Base-by-base conservation (phyloP, 2,888 invertebrate species). In the Tetragnatha montana region DNA sequence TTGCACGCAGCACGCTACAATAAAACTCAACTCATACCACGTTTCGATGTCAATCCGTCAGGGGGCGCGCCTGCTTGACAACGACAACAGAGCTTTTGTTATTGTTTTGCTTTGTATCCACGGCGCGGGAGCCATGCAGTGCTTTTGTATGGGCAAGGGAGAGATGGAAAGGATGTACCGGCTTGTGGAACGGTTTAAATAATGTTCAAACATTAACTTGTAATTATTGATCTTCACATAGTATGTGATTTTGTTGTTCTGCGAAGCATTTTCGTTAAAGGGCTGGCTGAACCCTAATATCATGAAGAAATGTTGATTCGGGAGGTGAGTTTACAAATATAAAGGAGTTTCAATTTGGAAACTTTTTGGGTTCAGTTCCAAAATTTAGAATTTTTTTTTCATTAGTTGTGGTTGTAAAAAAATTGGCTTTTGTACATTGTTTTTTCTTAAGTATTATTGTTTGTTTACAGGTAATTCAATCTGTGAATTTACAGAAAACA, bases 41-140 rank as follows among this genome's bases (percentile, higher is more conserved):
- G 51, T 78, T 22, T 22, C 8, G 17, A 71, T 19, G 73, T 50
- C 17, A 12, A 17, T 70, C 89, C 89, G 89, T 50, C 17, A 89
- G 89, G 19, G 73, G 89, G 85, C 89, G 51, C 69, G 6, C 86
- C 81, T 85, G 85, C 89, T 73, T 89, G 86, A 89, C 89, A 86
- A 89, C 89, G 86, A 89, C 89, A 86, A 89, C 89, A 89, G 80
- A 73, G 68, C 51, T 85, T 80, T 35, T 35, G 35, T 35, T 35
- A 35, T 35, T 89, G 89, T 89, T 89, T 85, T 88, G 84, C 84
- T 84, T 81, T 81, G 85, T 89, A 81, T 75, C 85, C 68, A 85
- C 85, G 81, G 49, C 74, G 78, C 22, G 79, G 75, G 49, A 49
- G 51, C 49, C 12, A 60, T 60, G 60, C 60, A 60, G 14, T 60